Conservation (phyloP, 1,140 invertebrate genomes). For the Liolophura sinensis region DNA sequence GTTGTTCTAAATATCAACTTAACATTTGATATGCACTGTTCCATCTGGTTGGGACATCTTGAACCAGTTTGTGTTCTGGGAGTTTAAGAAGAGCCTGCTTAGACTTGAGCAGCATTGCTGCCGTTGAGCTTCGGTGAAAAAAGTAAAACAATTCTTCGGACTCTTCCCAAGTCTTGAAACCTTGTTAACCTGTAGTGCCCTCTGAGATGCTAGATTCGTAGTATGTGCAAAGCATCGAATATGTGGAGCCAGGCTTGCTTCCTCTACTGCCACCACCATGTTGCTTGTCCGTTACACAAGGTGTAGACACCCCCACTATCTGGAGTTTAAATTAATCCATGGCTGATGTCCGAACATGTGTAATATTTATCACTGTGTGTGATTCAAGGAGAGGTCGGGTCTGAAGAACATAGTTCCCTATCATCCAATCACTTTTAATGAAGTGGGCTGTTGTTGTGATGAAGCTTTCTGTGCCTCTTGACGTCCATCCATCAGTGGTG, state of each 20-base stretch:
- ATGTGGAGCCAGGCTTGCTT: slow-evolving; percentile 11
- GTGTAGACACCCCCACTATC: not conserved
- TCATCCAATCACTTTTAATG: slow-evolving; percentile 25
- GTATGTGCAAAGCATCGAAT: slow-evolving; percentile 23
- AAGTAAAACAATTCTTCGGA: slow-evolving; percentile 13
- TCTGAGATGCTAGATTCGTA: slow-evolving; percentile 11
- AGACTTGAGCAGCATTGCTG: slow-evolving; percentile 10
- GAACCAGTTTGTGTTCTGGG: slow-evolving; percentile 25
- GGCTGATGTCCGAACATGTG: slow-evolving; percentile 16
- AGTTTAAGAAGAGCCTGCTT: slow-evolving; percentile 24
- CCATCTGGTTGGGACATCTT: slow-evolving; percentile 35
- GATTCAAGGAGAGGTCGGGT: slow-evolving; percentile 18
- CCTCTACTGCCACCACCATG: slow-evolving; percentile 5
- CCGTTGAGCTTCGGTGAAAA: slow-evolving; percentile 22
- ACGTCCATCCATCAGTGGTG: slow-evolving; percentile 38
- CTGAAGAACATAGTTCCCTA: slow-evolving; percentile 21
- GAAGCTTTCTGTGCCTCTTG: slow-evolving; percentile 23
- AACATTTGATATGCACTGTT: slow-evolving; percentile 38
- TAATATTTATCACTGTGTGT: slow-evolving; percentile 22
- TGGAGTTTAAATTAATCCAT: slow-evolving; percentile 10
- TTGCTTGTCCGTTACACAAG: slow-evolving; percentile 11
- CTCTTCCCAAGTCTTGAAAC: slow-evolving; percentile 4
- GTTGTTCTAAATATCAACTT: slow-evolving; percentile 23
- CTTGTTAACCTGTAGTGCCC: slow-evolving; percentile 3
- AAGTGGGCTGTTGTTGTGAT: slow-evolving; percentile 35